Percentiles rank a stretch among this genome's conserved stretches.
Conservation (phyloP, 2,797 vertebrate species). For the Mormyrops boulengeri region DNA sequence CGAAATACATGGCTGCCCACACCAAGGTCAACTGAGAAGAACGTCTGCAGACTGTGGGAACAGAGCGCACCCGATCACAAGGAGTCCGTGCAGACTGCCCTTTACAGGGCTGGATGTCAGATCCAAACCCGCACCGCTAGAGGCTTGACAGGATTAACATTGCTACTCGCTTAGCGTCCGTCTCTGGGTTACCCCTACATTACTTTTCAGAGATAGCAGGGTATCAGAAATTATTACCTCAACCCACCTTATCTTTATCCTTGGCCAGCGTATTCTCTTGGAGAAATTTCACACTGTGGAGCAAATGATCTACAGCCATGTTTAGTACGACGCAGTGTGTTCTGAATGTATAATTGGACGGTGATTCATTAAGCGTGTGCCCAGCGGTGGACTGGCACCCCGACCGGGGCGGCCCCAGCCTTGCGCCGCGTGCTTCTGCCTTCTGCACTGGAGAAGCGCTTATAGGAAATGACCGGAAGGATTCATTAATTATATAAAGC, state of each 20-base stretch:
- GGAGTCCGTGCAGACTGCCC: not conserved
- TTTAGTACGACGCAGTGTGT: not conserved
- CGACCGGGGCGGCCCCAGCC: not conserved
- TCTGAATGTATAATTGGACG: not conserved
- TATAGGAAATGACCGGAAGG: not conserved
- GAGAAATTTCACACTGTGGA: not conserved
- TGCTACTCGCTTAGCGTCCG: not conserved
- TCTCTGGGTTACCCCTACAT: not conserved
- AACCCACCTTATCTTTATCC: not conserved
- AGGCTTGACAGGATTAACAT: not conserved
- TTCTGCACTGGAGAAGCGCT: not conserved
- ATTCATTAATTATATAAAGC: not conserved
- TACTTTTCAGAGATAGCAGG: not conserved
- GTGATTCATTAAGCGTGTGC: not conserved
- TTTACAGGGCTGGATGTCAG: not conserved
- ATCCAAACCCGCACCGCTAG: not conserved
- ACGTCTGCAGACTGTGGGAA: not conserved
- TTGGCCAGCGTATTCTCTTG: not conserved
- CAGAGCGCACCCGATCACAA: not conserved
- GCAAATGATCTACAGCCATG: not conserved
- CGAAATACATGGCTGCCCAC: not conserved
- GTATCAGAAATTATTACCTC: not conserved
- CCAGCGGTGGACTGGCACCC: not conserved
- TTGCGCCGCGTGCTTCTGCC: not conserved
- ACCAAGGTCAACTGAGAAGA: not conserved